Base-by-base conservation (phyloP, 2,113 vertebrate species). In the Leptodactylus fuscus region DNA sequence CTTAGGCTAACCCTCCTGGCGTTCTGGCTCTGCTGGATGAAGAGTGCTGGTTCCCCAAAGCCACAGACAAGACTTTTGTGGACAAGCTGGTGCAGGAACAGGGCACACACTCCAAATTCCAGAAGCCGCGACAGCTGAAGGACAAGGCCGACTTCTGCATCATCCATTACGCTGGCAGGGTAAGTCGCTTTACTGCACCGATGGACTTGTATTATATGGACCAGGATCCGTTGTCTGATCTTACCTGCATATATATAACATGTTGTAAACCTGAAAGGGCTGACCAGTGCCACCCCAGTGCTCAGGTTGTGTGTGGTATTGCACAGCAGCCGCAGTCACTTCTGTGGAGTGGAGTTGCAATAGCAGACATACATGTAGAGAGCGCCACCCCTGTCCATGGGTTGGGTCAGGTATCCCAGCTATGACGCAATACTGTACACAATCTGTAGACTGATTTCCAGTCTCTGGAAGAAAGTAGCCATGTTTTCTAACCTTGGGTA, bases 41-140 rank as follows among this genome's bases (percentile, higher is more conserved):
- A 88, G 98, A 99, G 87, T 99, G 98, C 91, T 99, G 98, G 98
- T 99, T 99, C 89, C 98, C 98, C 11, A 99, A 99, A 92, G 98
- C 98, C 80, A 99, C 98, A 6, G 98, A 99, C 89, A 99, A 96
- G 90, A 98, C 96, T 0, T 99, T 99, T 89, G 95, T 99, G 79
- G 98, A 99, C 81, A 99, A 99, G 83, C 88, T 99, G 87, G 96
- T 95, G 81, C 98, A 99, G 90, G 98, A 99, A 87, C 98, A 98
- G 91, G 98, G 98, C 74, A 96, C 96, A 5, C 98, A 99, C 89
- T 93, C 94, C 85, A 99, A 99, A 89, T 99, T 99, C 89, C 97
- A 99, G 90, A 99, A 97, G 75, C 97, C 98, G 27, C 93, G 96
- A 11, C 97, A 99, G 10, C 94, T 99, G 7, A 99, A 99, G 90